Percentiles rank a stretch among this genome's conserved stretches.
Conservation (phyloP, 2,888 invertebrate species). For the Sesia apiformis region DNA sequence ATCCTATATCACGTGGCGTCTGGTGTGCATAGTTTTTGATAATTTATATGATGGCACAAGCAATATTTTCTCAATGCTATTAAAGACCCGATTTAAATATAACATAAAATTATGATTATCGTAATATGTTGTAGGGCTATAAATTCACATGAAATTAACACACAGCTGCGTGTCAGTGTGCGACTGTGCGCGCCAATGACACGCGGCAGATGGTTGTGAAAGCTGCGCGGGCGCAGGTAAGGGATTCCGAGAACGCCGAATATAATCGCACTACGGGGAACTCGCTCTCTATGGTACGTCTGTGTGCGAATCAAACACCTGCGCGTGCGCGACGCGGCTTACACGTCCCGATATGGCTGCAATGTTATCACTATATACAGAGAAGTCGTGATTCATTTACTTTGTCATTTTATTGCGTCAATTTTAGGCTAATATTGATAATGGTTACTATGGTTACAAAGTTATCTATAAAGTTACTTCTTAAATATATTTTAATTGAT, state of each 20-base stretch:
- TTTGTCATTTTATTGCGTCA: too few relatives aligned
- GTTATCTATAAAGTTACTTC: too few relatives aligned
- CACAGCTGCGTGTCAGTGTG: conserved; percentile 15
- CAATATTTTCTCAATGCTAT: too few relatives aligned
- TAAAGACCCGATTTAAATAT: too few relatives aligned
- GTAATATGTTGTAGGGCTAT: conserved; percentile 5
- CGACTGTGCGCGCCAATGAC: conserved; percentile 33
- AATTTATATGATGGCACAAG: too few relatives aligned
- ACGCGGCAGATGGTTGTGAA: conserved; percentile 62
- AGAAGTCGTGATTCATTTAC: too few relatives aligned
- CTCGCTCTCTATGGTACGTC: conserved; percentile 47
- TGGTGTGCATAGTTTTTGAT: too few relatives aligned
- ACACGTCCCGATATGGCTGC: not conserved
- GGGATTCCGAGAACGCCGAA: conserved; percentile 67
- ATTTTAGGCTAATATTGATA: too few relatives aligned
- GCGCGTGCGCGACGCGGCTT: conserved; percentile 17
- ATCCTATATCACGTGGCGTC: too few relatives aligned
- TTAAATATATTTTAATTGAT: too few relatives aligned
- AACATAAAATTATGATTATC: not conserved
- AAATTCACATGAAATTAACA: not conserved
- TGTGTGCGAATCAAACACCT: conserved; percentile 51
- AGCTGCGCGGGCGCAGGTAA: conserved; percentile 60
- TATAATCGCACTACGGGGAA: conserved; percentile 67
- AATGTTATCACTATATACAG: too few relatives aligned
- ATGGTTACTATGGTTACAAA: too few relatives aligned